Evolutionary conservation across 2,113 vertebrate species (phyloP), one percentile per base, ranked within the genome.

Genomic region (Stegastes partitus): DNA sequence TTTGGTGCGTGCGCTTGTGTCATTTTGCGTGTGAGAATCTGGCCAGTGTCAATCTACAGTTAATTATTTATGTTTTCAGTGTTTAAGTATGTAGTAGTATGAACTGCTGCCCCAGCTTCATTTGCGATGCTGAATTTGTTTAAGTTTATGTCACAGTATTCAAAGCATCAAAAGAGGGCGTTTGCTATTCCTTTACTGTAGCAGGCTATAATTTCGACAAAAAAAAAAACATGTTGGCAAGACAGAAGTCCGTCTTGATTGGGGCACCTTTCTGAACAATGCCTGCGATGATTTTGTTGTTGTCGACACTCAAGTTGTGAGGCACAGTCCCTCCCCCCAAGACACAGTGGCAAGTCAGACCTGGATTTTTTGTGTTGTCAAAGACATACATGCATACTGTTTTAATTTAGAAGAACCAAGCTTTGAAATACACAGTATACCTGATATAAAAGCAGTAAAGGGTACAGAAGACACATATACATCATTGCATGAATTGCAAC

Each of bases 31-130:
- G 54, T 12, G 53, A 47, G 68, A 58, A 18, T 70, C 28, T 45
- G 53, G 23, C 8, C 42, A 45, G 42, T 69, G 54, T n/a, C 51
- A 57, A 14, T 69, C 54, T 31, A 9, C 53, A 57, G 42, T 70
- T 47, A 70, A 22, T 47, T 18, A 31, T 70, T 55, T 47, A 12
- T 45, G 44, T 56, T 28, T 45, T 18, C 50, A n/a, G 10, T 22
- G 19, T 19, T 9, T 51, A 21, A 51, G n/a, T 10, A 31, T 31
- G 28, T 31, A 31, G 28, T 31, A n/a, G 47, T 19, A 21, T n/a
- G 19, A 21, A n/a, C 47, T n/a, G 2, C 16, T 50, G 47, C 8
- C 47, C 47, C n/a, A 10, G n/a, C 16, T 16, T 50, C 7, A 19
- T 8, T 50, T 50, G 47, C 19, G 16, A 19, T 19, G 16, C 31